Evolutionary conservation across 2,113 vertebrate genomes (phyloP).

Genomic region (Perca fluviatilis): DNA sequence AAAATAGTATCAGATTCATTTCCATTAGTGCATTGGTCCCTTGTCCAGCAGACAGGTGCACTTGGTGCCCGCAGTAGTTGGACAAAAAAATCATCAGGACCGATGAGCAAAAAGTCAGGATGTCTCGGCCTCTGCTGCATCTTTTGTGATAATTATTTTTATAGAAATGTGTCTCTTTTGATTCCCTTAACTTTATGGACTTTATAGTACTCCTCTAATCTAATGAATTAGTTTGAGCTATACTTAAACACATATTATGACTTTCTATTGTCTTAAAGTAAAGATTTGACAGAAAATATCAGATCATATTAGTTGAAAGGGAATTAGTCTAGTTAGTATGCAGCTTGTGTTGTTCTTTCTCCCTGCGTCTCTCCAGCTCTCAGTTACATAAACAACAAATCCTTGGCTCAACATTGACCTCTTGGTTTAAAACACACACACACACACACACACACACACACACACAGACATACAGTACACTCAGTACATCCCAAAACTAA

Average conservation of each 20-base stretch:
- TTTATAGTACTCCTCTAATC: background rate
- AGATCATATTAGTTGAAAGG: background rate
- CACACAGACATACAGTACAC: constrained; percentile 25
- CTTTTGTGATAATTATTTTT: no score
- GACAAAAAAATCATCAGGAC: no score
- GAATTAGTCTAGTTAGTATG: background rate
- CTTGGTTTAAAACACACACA: constrained; percentile 29
- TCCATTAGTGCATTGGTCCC: no score
- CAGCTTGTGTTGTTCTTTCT: constrained; percentile 11
- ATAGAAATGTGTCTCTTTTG: background rate
- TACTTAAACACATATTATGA: background rate
- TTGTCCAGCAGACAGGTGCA: no score
- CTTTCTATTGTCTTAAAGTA: background rate
- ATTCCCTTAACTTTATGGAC: background rate
- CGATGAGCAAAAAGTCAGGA: background rate
- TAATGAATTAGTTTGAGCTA: background rate
- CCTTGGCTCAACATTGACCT: constrained; percentile 65
- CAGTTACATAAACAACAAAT: constrained; percentile 67
- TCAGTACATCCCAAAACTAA: constrained; percentile 51
- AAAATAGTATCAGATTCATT: no score
- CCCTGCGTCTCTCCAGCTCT: constrained; percentile 25
- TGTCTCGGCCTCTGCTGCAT: background rate
- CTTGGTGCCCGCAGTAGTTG: no score
- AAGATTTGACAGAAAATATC: background rate
- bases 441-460: constrained; percentile 13